Conservation (phyloP, 2,797 vertebrate species). For the Masticophis lateralis region DNA sequence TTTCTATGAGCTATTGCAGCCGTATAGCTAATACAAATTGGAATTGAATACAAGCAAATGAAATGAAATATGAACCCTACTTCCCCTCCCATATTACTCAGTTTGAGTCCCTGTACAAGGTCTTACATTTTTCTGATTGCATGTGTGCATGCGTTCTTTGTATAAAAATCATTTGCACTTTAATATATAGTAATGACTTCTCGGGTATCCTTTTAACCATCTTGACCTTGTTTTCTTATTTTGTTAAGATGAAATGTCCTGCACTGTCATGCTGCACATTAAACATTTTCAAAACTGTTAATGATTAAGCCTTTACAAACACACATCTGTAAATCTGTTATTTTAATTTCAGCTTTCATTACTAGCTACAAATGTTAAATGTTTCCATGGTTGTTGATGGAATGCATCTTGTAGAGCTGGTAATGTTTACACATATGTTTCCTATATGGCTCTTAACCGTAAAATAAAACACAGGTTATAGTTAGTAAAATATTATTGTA, state of each 20-base stretch:
- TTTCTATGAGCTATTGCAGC: not conserved
- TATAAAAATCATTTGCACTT: constrained; percentile 28
- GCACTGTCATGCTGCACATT: constrained; percentile 14
- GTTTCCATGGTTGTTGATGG: constrained; percentile 53
- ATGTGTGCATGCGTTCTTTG: not conserved
- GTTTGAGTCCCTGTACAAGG: not conserved
- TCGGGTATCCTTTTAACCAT: constrained; percentile 37
- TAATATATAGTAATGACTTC: constrained; percentile 32
- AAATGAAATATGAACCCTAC: not conserved
- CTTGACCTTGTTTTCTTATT: constrained; percentile 35
- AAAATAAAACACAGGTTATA: constrained; percentile 49
- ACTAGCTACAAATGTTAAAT: constrained; percentile 42
- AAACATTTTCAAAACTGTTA: constrained; percentile 25
- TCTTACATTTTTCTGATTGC: constrained; percentile 25
- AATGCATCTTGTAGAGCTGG: constrained; percentile 54
- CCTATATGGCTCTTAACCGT: constrained; percentile 37
- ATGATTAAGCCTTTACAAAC: constrained; percentile 21
- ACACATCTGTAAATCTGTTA: constrained; percentile 48
- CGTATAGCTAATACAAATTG: not conserved
- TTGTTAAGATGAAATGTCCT: constrained; percentile 55
- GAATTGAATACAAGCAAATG: not conserved
- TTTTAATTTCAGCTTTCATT: constrained; percentile 59
- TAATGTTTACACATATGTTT: constrained; percentile 53
- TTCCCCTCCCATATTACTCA: not conserved
- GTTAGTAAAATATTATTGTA: constrained; percentile 57